phyloP scores from a whole-genome alignment of 2,797 vertebrate species.

The Champsocephalus esox region DNA sequence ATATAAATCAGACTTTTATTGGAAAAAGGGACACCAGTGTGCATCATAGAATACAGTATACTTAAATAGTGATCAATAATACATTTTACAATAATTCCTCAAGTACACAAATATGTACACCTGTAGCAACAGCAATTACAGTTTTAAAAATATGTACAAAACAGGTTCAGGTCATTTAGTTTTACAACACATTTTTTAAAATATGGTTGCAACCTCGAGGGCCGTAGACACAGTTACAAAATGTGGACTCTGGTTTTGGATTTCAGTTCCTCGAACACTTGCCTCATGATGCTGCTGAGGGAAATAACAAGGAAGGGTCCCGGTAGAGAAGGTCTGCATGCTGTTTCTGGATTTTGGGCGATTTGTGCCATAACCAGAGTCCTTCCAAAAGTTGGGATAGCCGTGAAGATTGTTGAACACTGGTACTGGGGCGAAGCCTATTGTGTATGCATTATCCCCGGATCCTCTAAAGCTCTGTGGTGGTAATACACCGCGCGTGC shows the following conservation, averaged over 20 bases:
- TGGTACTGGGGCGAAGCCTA: conserved; percentile 71
- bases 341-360: conserved; percentile 65
- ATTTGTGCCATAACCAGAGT: conserved; percentile 69
- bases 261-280: conserved; percentile 58
- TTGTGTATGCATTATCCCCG: conserved; percentile 73
- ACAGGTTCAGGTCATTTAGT: not conserved
- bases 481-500: conserved; percentile 69
- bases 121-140: conserved; percentile 11
- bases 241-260: conserved; percentile 55
- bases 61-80: conserved; percentile 15
- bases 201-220: conserved; percentile 83
- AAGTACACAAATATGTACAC: conserved; percentile 56
- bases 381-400: conserved; percentile 69
- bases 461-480: conserved; percentile 66
- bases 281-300: conserved; percentile 50
- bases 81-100: not conserved
- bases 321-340: conserved; percentile 75
- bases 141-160: conserved; percentile 16
- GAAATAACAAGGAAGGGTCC: conserved; percentile 71
- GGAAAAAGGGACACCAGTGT: conserved; percentile 20
- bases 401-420: conserved; percentile 74
- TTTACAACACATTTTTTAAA: conserved; percentile 64
- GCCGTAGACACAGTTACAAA: conserved; percentile 67
- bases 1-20: conserved; percentile 59
- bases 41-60: conserved; percentile 11